These are phyloP conservation scores for Drosophila mulleri DNA, from an alignment of 2,888 invertebrate species.

Conservation along the genomic window DNA sequence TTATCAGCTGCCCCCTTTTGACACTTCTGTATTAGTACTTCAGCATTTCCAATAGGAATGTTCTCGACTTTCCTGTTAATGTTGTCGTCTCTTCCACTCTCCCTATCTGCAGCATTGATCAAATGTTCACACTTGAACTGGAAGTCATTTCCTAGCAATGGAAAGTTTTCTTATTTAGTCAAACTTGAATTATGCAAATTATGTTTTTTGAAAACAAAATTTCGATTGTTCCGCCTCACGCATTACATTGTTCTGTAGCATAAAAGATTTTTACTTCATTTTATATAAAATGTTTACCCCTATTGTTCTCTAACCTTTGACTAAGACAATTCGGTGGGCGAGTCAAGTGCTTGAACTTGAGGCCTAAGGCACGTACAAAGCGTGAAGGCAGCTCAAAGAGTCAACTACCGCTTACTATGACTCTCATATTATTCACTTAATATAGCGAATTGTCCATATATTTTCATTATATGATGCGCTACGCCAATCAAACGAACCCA, in stretches of 20 bases:
- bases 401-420: background rate
- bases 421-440: background rate
- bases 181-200: background rate
- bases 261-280: background rate
- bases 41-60: background rate
- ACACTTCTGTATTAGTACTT: too few relatives aligned
- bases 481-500: background rate
- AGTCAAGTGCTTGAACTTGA: conserved; percentile 1
- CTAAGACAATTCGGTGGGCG: background rate
- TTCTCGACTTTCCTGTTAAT: background rate
- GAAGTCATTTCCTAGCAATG: background rate
- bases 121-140: background rate
- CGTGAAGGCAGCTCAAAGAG: background rate
- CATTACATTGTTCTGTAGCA: background rate
- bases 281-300: background rate
- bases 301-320: conserved; percentile 3
- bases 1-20: background rate
- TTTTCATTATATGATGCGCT: conserved; percentile 1
- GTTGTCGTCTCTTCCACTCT: background rate
- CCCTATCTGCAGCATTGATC: background rate
- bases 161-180: background rate
- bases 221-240: background rate
- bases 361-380: too few relatives aligned
- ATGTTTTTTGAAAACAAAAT: background rate
- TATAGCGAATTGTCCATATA: background rate